Evolutionary conservation across 1,140 invertebrate genomes (phyloP), one percentile per base, ranked within the genome.

Genomic region (Polypedilum pembai): DNA sequence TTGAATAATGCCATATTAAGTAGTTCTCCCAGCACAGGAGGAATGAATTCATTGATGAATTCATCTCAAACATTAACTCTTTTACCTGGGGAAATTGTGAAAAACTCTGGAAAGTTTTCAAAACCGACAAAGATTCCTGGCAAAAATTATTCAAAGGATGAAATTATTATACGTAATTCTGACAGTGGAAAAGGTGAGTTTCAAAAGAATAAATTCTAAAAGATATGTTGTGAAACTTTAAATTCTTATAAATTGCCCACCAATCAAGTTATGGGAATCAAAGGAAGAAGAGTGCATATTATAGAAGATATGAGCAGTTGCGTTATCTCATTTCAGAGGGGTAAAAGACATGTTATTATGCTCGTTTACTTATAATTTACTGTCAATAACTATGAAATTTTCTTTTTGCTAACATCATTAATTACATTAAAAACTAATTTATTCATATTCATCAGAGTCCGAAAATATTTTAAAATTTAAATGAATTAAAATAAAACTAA

Each of bases 321-420:
- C 79, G 94, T 97, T 85, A 96, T 98, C 87, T 96, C 94, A 82
- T 97, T 98, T 88, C 95, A 98, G 89, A 90, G 94, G 95, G 95
- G 94, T 96, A 92, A 91, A 85, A 74, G n/a, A 45, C 63, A 73
- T 69, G 10, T 8, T 20, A 8, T 69, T 69, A 20, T 69, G 45
- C 65, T 69, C 65, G 18, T 69, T 66, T 4, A 17, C 4, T 45
- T 45, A 15, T 33, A 33, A 33, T 33, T 33, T 33, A 3, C 24
- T 33, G 24, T 33, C 24, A 33, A 33, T 33, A 33, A 33, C 24
- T 33, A 5, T 3, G 5, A 33, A 33, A 33, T 3, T 3, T 3
- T 3, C 1, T 33, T 33, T 5, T 3, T 33, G 24, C 24, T 33
- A 33, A 33, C 5, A 33, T 33, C 24, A 33, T 33, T 33, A 33